These are phyloP conservation scores for Melanotaenia trifasciata DNA, from an alignment of 2,797 vertebrate species.

Conservation along the genomic window DNA sequence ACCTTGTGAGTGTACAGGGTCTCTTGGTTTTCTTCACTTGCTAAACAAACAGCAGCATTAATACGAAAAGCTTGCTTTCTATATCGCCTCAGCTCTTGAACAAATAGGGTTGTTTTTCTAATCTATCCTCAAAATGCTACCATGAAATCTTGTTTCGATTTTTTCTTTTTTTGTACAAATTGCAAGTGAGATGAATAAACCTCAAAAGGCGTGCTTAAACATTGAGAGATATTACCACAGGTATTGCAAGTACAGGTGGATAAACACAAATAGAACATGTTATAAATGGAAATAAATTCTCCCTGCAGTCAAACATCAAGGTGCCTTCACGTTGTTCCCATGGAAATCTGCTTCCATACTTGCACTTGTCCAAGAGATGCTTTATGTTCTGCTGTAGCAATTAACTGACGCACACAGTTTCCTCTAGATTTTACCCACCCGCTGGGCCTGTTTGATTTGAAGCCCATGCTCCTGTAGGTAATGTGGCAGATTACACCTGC, in stretches of 20 bases:
- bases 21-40: constrained; percentile 29
- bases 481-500: constrained; percentile 78
- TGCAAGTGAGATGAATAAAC: constrained; percentile 37
- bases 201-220: constrained; percentile 13
- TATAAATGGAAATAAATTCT: constrained; percentile 36
- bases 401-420: constrained; percentile 50
- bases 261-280: constrained; percentile 17
- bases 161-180: constrained; percentile 20
- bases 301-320: constrained; percentile 38
- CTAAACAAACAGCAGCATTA: constrained; percentile 8
- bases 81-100: constrained; percentile 19
- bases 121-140: constrained; percentile 9
- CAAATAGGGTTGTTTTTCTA: constrained; percentile 31
- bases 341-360: constrained; percentile 29
- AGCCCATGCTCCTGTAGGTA: constrained; percentile 62
- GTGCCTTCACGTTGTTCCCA: constrained; percentile 20
- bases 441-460: constrained; percentile 38
- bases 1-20: constrained; percentile 26
- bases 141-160: not conserved
- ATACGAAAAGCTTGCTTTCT: constrained; percentile 10
- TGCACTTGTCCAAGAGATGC: constrained; percentile 30
- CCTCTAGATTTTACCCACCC: constrained; percentile 33
- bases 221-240: constrained; percentile 21
- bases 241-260: constrained; percentile 23
- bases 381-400: constrained; percentile 40